These are phyloP conservation scores for Lepus oiostolus DNA, from an alignment of 2,797 vertebrate species.

Conservation along the genomic window DNA sequence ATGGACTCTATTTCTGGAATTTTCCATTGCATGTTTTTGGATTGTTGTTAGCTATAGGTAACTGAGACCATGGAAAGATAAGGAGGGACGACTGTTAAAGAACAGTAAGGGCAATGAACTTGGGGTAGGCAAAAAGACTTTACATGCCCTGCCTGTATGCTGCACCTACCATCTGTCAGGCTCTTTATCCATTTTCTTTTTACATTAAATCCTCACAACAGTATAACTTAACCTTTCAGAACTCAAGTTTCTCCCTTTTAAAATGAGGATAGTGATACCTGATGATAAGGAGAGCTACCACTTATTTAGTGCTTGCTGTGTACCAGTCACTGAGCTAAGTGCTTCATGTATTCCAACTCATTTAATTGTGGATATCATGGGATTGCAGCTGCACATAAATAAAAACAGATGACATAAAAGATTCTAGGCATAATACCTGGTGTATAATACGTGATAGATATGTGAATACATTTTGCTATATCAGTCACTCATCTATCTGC, in stretches of 20 bases:
- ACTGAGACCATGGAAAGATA: too few species aligned
- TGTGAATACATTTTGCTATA: constrained; percentile 62
- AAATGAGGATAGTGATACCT: constrained; percentile 48
- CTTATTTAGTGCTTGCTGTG: neutral
- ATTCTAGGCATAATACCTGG: neutral
- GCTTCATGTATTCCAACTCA: constrained; percentile 29
- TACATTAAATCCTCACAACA: neutral
- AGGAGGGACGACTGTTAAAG: neutral
- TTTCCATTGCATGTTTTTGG: too few species aligned
- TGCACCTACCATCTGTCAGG: neutral
- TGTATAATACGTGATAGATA: constrained; percentile 23
- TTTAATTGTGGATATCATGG: constrained; percentile 50
- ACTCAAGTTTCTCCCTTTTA: neutral
- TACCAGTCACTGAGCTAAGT: constrained; percentile 36
- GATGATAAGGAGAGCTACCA: neutral
- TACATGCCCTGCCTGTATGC: neutral
- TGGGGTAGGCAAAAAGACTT: neutral
- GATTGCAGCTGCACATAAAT: constrained; percentile 4
- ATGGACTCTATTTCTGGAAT: too few species aligned
- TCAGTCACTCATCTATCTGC: constrained; percentile 13
- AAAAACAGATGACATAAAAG: constrained; percentile 32
- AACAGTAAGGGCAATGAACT: neutral
- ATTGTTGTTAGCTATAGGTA: too few species aligned
- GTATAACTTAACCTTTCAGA: constrained; percentile 31
- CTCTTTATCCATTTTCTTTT: neutral